phyloP scores from a whole-genome alignment of 2,797 vertebrate species.

The Neoniphon sammara region DNA sequence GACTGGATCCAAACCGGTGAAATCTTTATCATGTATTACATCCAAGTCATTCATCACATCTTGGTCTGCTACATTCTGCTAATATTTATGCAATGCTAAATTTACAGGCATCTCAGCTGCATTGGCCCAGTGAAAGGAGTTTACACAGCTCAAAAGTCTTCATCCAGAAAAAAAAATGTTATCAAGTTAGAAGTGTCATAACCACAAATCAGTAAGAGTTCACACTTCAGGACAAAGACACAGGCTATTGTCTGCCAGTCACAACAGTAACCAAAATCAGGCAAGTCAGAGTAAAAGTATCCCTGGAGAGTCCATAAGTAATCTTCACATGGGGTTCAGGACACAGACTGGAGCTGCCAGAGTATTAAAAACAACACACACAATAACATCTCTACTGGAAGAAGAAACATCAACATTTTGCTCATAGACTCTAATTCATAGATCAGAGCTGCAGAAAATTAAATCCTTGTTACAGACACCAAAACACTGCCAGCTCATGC shows the following conservation, averaged over 20 bases:
- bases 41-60: neutral
- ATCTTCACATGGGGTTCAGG: neutral
- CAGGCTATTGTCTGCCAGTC: neutral
- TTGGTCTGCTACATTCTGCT: neutral
- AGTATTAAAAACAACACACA: neutral
- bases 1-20: neutral
- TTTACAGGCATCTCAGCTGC: neutral
- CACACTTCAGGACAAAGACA: neutral
- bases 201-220: neutral
- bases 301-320: no score
- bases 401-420: neutral
- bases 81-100: neutral
- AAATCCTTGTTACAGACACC: conserved; percentile 8
- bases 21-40: neutral
- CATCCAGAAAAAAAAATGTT: neutral
- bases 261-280: neutral
- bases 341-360: neutral
- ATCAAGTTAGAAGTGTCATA: neutral
- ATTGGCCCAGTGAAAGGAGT: neutral
- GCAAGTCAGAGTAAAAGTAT: no score
- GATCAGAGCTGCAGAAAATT: neutral
- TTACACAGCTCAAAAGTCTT: neutral
- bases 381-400: neutral
- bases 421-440: neutral
- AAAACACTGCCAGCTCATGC: neutral